phyloP scores from a whole-genome alignment of 2,113 vertebrate genomes.

The Caloenas nicobarica region DNA sequence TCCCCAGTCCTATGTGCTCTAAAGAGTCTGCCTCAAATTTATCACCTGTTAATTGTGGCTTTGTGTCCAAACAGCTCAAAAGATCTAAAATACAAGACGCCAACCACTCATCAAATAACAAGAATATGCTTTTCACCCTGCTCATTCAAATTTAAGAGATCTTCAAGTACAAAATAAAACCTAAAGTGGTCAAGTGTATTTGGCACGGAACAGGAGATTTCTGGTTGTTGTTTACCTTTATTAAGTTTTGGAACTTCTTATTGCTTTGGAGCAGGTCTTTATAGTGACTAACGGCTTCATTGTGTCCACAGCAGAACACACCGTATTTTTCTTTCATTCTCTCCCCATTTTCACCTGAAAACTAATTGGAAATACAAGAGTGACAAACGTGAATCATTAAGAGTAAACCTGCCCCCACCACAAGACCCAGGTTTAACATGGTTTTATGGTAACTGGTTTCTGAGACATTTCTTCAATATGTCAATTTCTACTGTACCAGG shows the following conservation, averaged over 20 bases:
- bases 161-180: not conserved
- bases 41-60: not conserved
- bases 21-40: not conserved
- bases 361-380: conserved; percentile 71
- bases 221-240: conserved; percentile 79
- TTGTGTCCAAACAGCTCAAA: not conserved
- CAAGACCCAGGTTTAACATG: not conserved
- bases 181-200: not conserved
- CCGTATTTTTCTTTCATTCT: conserved; percentile 89
- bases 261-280: conserved; percentile 91
- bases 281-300: conserved; percentile 88
- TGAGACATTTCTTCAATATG: not conserved
- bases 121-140: not conserved
- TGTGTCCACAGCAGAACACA: conserved; percentile 90
- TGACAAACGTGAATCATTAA: not conserved
- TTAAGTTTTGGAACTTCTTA: conserved; percentile 94
- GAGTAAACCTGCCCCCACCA: not conserved
- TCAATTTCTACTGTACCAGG: not conserved
- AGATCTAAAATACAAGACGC: not conserved
- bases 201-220: not conserved
- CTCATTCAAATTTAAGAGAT: not conserved
- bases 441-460: not conserved
- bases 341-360: conserved; percentile 91
- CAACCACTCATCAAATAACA: not conserved
- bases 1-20: not conserved